phyloP scores from a whole-genome alignment of 2,797 vertebrate species.

The Prunella strophiata region DNA sequence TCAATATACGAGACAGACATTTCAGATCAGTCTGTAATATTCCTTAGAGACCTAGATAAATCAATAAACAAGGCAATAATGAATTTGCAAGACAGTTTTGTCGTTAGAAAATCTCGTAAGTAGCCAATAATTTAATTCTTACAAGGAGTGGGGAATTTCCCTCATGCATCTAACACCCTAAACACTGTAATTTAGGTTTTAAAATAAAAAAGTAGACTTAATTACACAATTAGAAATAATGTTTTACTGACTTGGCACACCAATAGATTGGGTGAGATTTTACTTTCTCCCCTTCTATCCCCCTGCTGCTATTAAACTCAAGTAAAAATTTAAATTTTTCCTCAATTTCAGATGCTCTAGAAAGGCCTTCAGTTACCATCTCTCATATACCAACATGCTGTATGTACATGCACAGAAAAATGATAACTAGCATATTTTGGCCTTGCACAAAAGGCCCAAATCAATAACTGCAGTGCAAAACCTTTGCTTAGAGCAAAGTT shows the following conservation, averaged over 20 bases:
- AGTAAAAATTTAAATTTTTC: not conserved
- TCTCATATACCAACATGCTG: not conserved
- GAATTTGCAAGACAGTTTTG: not conserved
- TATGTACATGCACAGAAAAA: not conserved
- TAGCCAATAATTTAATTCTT: not conserved
- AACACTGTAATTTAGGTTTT: not conserved
- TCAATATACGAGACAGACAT: not conserved
- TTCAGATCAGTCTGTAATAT: not conserved
- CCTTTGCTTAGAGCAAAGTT: not conserved
- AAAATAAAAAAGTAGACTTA: not conserved
- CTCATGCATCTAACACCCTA: not conserved
- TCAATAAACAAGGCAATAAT: not conserved
- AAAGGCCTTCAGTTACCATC: not conserved
- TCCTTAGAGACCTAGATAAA: not conserved
- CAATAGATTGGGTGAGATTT: not conserved
- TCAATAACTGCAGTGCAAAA: not conserved
- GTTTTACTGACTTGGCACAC: not conserved
- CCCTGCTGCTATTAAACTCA: not conserved
- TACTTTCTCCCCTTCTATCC: not conserved
- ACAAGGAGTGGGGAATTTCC: not conserved
- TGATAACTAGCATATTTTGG: not conserved
- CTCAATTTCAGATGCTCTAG: not conserved
- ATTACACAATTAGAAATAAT: not conserved
- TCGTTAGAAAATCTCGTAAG: not conserved
- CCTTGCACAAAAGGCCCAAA: not conserved